A percentile compares a stretch with the other conserved stretches of the same genome.
phyloP scores from a whole-genome alignment of 2,113 vertebrate genomes.

The Microtus ochrogaster region DNA sequence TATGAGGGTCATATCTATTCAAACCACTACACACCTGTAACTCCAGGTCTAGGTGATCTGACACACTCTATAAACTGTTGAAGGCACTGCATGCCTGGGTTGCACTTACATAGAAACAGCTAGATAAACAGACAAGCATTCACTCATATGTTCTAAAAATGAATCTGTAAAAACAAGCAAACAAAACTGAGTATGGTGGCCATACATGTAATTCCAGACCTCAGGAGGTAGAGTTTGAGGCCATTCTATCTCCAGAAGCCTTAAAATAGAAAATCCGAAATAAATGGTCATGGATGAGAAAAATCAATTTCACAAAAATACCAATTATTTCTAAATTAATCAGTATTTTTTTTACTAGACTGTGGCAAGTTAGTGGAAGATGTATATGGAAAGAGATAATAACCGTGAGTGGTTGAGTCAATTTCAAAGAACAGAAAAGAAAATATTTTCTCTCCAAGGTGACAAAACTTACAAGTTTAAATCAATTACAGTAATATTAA shows the following conservation, averaged over 20 bases:
- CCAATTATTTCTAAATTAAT: constrained; percentile 64
- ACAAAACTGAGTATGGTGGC: not conserved
- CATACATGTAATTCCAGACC: not conserved
- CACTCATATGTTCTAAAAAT: not conserved
- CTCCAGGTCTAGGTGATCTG: not conserved
- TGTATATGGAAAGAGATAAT: not conserved
- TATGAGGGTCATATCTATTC: not conserved
- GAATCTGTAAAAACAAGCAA: not conserved
- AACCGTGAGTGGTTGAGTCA: not conserved
- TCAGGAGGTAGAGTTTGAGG: not conserved
- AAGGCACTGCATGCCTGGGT: not conserved
- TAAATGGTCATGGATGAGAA: constrained; percentile 38
- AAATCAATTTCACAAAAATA: constrained; percentile 62
- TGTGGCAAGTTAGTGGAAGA: constrained; percentile 59
- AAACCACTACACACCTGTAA: not conserved
- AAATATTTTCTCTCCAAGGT: not conserved
- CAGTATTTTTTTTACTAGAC: not conserved
- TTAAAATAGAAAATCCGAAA: not conserved
- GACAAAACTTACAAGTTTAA: not conserved
- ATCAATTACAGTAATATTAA: constrained; percentile 16
- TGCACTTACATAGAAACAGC: not conserved
- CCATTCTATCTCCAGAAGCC: not conserved
- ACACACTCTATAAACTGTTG: not conserved
- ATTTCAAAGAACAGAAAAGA: constrained; percentile 18
- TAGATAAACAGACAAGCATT: not conserved